Percentiles rank a stretch among this genome's conserved stretches.
Evolutionary conservation across 2,888 invertebrate species (phyloP).

Genomic region (Phoenoteleia sp.): DNA sequence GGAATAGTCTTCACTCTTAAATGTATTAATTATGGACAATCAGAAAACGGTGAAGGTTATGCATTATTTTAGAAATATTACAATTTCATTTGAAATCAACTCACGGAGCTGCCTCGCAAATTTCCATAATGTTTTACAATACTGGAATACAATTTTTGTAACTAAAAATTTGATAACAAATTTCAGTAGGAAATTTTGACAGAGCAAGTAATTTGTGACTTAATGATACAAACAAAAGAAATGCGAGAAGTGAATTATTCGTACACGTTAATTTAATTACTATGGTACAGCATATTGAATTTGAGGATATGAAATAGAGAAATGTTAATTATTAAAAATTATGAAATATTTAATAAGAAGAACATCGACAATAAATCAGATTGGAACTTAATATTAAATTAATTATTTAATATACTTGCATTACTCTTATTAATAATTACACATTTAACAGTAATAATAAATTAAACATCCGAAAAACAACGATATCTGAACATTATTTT

Average conservation of each 20-base stretch:
- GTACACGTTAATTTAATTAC: too few relatives aligned
- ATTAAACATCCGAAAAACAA: conserved; percentile 25
- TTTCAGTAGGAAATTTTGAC: conserved; percentile 21
- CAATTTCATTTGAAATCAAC: too few relatives aligned
- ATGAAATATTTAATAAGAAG: background rate
- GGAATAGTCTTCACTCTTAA: conserved; percentile 58
- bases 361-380: background rate
- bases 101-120: conserved; percentile 80
- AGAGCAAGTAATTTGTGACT: conserved; percentile 10
- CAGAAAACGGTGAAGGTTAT: too few relatives aligned
- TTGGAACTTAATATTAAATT: background rate
- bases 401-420: background rate
- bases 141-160: background rate
- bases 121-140: conserved; percentile 80
- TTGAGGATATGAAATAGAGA: too few relatives aligned
- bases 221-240: conserved; percentile 5
- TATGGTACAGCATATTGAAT: too few relatives aligned
- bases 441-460: background rate
- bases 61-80: too few relatives aligned
- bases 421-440: background rate
- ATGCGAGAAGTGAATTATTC: background rate
- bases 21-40: too few relatives aligned
- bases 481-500: too few relatives aligned
- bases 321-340: background rate
- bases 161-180: conserved; percentile 15